Conservation (phyloP, 2,113 vertebrate species). For the Monarcha castaneiventris region DNA sequence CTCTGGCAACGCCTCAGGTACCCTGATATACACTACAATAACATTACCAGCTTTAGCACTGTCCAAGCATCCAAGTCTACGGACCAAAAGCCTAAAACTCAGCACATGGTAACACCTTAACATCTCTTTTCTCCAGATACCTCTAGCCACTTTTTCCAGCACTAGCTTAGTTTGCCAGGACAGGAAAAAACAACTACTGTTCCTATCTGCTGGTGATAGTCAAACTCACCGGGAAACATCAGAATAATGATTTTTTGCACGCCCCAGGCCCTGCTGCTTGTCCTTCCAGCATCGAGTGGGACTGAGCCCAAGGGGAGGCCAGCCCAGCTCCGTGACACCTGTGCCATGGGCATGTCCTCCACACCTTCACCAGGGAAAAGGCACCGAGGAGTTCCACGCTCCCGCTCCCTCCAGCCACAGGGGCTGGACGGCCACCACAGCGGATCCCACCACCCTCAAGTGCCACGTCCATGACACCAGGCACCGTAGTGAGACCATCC, state of each 20-base stretch:
- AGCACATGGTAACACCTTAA: neutral
- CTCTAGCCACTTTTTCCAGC: neutral
- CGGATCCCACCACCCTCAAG: neutral
- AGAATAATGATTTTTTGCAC: neutral
- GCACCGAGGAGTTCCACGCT: rapidly evolving
- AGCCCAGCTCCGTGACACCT: neutral
- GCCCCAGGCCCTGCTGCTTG: neutral
- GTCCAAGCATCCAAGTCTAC: neutral
- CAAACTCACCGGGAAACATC: neutral
- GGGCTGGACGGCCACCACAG: neutral
- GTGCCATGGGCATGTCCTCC: rapidly evolving
- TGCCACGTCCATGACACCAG: neutral
- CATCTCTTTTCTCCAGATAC: neutral
- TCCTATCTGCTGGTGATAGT: neutral
- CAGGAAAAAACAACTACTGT: neutral
- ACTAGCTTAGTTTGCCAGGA: neutral
- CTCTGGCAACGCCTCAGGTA: rapidly evolving
- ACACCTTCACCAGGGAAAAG: rapidly evolving
- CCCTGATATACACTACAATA: neutral
- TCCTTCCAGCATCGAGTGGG: rapidly evolving
- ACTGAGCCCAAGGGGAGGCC: neutral
- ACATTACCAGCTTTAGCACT: neutral
- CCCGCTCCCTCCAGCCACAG: neutral
- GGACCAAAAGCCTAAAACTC: neutral
- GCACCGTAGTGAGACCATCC: rapidly evolving